phyloP scores from a whole-genome alignment of 2,797 vertebrate genomes.

The Mormyrus proboscirostris region DNA sequence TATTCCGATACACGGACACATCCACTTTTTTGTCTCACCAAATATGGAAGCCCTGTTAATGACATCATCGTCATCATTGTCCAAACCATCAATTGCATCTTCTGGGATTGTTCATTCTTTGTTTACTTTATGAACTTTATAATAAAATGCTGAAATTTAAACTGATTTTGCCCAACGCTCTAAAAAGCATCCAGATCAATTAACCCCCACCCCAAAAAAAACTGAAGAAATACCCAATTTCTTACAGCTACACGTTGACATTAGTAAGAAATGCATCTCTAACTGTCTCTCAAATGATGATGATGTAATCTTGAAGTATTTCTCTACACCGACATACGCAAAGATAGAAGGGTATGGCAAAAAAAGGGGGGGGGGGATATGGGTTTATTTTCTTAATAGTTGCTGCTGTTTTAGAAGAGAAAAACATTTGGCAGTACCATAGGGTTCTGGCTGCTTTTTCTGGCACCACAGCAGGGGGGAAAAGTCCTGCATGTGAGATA shows the following conservation, averaged over 20 bases:
- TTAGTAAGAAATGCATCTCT: background rate
- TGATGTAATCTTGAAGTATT: background rate
- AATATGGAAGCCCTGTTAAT: background rate
- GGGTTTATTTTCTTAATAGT: background rate
- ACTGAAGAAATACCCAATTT: background rate
- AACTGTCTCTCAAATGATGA: background rate
- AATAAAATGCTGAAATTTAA: background rate
- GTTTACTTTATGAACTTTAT: background rate
- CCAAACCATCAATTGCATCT: background rate
- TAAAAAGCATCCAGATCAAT: background rate
- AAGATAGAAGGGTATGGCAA: background rate
- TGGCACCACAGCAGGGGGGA: background rate
- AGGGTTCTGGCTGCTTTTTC: background rate
- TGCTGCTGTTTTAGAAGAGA: background rate
- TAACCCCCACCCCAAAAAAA: background rate
- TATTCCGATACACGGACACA: background rate
- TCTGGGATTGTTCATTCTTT: background rate
- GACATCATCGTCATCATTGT: background rate
- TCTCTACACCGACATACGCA: background rate
- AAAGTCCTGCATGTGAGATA: background rate
- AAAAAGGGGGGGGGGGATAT: no score
- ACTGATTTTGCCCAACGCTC: background rate
- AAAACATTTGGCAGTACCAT: background rate
- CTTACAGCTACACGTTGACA: background rate
- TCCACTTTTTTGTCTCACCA: background rate